These are phyloP conservation scores for Uropetala carovei DNA, from an alignment of 2,888 invertebrate genomes.

Conservation along the genomic window DNA sequence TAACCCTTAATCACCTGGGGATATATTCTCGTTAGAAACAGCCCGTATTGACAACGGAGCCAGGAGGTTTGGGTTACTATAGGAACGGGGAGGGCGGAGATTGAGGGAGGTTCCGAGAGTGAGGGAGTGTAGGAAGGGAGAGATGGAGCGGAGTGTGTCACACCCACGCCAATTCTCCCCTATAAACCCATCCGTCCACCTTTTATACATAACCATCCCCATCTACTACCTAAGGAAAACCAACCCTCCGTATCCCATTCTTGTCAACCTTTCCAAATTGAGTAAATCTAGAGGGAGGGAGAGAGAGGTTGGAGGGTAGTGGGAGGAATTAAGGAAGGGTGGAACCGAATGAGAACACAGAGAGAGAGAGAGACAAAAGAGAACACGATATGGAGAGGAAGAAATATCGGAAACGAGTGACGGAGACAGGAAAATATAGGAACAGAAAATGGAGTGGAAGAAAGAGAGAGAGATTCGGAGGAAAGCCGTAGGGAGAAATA, in stretches of 20 bases:
- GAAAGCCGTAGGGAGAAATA: no score
- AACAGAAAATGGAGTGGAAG: no score
- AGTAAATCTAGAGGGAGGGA: not conserved
- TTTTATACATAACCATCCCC: not conserved
- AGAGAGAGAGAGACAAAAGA: not conserved
- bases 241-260: not conserved
- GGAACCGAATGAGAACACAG: not conserved
- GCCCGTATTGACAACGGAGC: not conserved
- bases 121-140: not conserved
- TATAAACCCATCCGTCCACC: not conserved
- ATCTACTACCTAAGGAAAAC: not conserved
- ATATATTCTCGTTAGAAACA: not conserved
- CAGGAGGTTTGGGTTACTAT: not conserved
- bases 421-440: not conserved
- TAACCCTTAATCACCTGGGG: conserved; percentile 26
- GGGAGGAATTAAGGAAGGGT: not conserved
- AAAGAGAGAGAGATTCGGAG: no score
- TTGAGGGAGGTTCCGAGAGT: not conserved
- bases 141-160: not conserved
- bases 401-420: not conserved
- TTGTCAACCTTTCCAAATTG: conserved; percentile 38
- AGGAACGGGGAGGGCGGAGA: not conserved
- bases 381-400: not conserved
- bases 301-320: no score
- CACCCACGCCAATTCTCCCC: not conserved